Base-by-base conservation (phyloP, 2,888 invertebrate species). In the Pilophorus perplexus region DNA sequence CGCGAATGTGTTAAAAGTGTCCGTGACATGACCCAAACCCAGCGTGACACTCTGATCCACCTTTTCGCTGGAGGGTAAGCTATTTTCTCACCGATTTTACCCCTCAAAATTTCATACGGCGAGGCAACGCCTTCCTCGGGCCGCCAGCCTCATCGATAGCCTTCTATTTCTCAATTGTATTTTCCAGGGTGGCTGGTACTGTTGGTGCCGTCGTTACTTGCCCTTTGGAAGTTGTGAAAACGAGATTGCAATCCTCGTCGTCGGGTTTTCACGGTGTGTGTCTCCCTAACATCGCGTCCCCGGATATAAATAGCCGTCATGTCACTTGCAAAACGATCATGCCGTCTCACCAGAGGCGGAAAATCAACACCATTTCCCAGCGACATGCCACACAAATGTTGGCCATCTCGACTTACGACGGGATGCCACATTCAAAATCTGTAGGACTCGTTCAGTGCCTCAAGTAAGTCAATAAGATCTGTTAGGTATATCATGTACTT, bases 171-270 rank as follows among this genome's bases (percentile, higher is more conserved):
- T n/a, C n/a, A 33, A 8, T 12, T 33, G 33, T 12, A 33, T 23
- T 33, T 79, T 79, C 23, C 80, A 97, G 97, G 77, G 86, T 92
- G 78, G 98, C 95, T 71, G 98, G 98, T 70, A 98, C 97, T 60
- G 89, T 92, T 50, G 97, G 97, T 62, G 97, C 97, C 16, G 92
- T 98, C 72, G 87, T 94, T 71, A 98, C 98, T 75, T 97, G 97
- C 79, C 98, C 98, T 10, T 80, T 98, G 74, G 98, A 98, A 82
- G 97, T 98, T 72, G 94, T 98, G 48, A 98, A 98, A 80, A 97
- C 97, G 10, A 85, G 98, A 25, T 84, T 96, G 72, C 98, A 98
- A 78, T 97, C 97, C 22, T 96, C 96, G 4, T 85, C 87, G 71
- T 89, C 87, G 55, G 79, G 81, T 67, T 84, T 83, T 73, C 74